Conservation (phyloP, 2,797 vertebrate genomes). For the Fistularia tabacaria region DNA sequence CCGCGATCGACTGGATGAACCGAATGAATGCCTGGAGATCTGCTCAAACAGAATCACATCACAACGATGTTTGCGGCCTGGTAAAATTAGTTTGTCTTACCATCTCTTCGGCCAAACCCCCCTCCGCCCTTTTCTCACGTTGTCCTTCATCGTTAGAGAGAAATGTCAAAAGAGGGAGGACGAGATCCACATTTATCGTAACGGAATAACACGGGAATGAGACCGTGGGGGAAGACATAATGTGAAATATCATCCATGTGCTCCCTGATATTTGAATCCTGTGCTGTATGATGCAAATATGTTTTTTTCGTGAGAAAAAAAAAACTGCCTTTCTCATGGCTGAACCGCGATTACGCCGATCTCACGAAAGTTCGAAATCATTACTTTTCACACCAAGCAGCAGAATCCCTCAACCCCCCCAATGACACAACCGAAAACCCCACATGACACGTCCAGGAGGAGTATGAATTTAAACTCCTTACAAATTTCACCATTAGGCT, state of each 20-base stretch:
- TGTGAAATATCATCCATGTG: background rate
- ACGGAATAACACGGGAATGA: too few species aligned
- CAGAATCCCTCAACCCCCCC: constrained; percentile 31
- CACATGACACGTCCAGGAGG: constrained; percentile 56
- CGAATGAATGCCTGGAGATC: too few species aligned
- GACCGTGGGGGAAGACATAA: background rate
- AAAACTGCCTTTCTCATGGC: constrained; percentile 15
- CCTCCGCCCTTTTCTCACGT: too few species aligned
- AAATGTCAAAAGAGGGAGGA: too few species aligned
- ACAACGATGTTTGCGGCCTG: too few species aligned
- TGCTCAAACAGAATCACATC: too few species aligned
- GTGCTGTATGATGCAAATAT: constrained; percentile 4
- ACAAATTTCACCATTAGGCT: constrained; percentile 70
- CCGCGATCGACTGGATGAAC: too few species aligned
- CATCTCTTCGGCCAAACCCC: too few species aligned
- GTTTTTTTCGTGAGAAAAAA: background rate
- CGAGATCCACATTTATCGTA: too few species aligned
- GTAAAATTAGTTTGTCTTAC: too few species aligned
- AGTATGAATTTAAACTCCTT: constrained; percentile 66
- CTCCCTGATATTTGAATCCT: constrained; percentile 1
- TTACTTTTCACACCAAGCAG: constrained; percentile 46
- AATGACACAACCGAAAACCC: constrained; percentile 41
- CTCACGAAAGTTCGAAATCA: constrained; percentile 44
- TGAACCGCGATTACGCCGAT: constrained; percentile 23
- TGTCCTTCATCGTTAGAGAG: too few species aligned